A percentile compares a stretch with the other conserved stretches of the same genome.
These are phyloP conservation scores for Mystacides longicornis DNA, from an alignment of 2,888 invertebrate species.

Conservation along the genomic window DNA sequence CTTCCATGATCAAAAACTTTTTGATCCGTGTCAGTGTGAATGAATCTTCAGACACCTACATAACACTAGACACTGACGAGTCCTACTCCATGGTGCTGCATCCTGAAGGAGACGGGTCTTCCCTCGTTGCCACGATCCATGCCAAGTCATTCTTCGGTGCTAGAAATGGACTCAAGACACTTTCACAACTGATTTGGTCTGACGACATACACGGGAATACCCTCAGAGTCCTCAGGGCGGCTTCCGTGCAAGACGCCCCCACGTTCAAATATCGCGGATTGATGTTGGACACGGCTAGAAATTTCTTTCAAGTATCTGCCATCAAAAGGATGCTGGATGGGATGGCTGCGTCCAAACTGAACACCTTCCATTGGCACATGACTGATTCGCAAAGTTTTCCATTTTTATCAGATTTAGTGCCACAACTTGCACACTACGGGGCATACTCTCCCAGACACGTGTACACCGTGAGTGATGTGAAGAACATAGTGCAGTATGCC, in stretches of 20 bases:
- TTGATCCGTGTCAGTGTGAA: slow-evolving; percentile 48
- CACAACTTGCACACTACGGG: slow-evolving; percentile 74
- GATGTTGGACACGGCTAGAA: slow-evolving; percentile 84
- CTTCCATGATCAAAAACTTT: slow-evolving; percentile 36
- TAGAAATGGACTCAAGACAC: slow-evolving; percentile 67
- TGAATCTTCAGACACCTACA: slow-evolving; percentile 47
- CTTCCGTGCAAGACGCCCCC: slow-evolving; percentile 69
- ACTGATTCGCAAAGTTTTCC: slow-evolving; percentile 93
- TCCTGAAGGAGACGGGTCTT: slow-evolving; percentile 41
- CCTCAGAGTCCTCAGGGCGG: slow-evolving; percentile 58
- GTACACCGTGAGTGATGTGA: slow-evolving; percentile 64
- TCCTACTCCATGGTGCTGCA: slow-evolving; percentile 60
- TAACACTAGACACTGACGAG: slow-evolving; percentile 65
- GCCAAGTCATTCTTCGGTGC: slow-evolving; percentile 70
- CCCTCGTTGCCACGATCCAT: slow-evolving; percentile 53
- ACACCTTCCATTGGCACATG: slow-evolving; percentile 90
- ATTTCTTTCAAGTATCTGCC: slow-evolving; percentile 71
- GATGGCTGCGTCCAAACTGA: slow-evolving; percentile 84
- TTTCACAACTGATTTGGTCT: slow-evolving; percentile 75
- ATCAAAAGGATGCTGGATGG: slow-evolving; percentile 72
- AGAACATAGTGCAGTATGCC: slow-evolving; percentile 68
- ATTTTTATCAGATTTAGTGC: slow-evolving; percentile 65
- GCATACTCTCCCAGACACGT: slow-evolving; percentile 76
- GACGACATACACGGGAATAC: slow-evolving; percentile 58
- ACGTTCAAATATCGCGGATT: slow-evolving; percentile 73